A percentile compares a stretch with the other conserved stretches of the same genome.
Conservation (phyloP, 1,140 invertebrate genomes). For the Pachyrhynchus sulphureomaculatus region DNA sequence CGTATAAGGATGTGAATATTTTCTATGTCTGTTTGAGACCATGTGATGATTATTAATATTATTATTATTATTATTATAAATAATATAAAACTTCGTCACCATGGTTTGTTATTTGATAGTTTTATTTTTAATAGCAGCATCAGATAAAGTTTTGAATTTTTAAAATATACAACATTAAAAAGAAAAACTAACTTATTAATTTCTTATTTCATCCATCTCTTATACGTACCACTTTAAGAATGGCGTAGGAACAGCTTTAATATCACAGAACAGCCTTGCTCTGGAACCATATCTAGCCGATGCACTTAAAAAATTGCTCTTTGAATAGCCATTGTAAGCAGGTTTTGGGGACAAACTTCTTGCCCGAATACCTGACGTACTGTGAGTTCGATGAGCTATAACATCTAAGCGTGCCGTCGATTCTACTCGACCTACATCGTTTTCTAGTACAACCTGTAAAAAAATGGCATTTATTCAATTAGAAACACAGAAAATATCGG, state of each 20-base stretch:
- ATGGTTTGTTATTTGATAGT: no score
- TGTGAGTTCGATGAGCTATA: conserved; percentile 59
- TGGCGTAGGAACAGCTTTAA: conserved; percentile 60
- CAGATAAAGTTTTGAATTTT: no score
- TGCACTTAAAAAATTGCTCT: conserved; percentile 49
- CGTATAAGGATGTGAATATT: no score
- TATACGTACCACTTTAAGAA: conserved; percentile 55
- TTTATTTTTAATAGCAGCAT: no score
- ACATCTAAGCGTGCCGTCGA: conserved; percentile 79
- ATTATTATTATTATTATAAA: no score
- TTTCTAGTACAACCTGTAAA: conserved; percentile 62
- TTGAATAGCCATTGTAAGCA: conserved; percentile 42
- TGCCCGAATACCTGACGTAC: conserved; percentile 50
- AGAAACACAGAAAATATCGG: no score
- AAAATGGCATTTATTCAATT: background rate
- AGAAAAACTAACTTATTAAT: no score
- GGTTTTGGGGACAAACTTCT: conserved; percentile 51
- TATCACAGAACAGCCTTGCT: conserved; percentile 58
- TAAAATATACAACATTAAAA: no score
- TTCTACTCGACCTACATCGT: conserved; percentile 78
- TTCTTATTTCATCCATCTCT: no score
- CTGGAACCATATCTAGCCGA: conserved; percentile 56
- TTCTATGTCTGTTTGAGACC: no score
- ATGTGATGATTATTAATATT: no score
- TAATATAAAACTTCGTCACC: no score